Evolutionary conservation across 1,140 invertebrate species (phyloP).

Genomic region (Heterodera carotae): DNA sequence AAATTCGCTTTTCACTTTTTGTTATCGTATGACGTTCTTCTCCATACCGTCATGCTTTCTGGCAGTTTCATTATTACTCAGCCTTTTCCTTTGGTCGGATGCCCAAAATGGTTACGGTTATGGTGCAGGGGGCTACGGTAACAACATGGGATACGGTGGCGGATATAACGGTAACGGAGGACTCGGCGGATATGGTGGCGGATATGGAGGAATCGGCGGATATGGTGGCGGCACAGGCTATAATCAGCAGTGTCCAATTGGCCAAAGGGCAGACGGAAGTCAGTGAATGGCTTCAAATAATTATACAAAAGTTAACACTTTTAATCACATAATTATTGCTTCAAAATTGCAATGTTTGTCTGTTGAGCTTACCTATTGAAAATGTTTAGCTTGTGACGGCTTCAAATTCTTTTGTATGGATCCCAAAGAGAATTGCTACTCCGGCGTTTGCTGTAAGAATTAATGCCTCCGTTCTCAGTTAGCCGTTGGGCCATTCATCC

Average conservation of each 20-base stretch:
- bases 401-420: neutral
- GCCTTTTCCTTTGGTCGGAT: neutral
- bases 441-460: neutral
- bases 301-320: no score
- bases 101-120: neutral
- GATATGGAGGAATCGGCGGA: neutral
- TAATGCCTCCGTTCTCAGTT: no score
- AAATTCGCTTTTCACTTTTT: no score
- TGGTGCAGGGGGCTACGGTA: neutral
- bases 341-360: no score
- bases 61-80: neutral
- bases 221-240: neutral
- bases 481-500: no score
- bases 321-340: no score
- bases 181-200: neutral
- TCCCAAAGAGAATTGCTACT: neutral
- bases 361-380: neutral
- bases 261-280: neutral
- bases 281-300: neutral
- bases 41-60: neutral
- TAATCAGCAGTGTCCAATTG: neutral
- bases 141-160: neutral
- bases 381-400: neutral
- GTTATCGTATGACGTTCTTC: no score
- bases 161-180: neutral